Percentiles rank a stretch among this genome's conserved stretches.
Evolutionary conservation across 1,140 invertebrate genomes (phyloP).

Genomic region (Trachymyrmex septentrionalis): DNA sequence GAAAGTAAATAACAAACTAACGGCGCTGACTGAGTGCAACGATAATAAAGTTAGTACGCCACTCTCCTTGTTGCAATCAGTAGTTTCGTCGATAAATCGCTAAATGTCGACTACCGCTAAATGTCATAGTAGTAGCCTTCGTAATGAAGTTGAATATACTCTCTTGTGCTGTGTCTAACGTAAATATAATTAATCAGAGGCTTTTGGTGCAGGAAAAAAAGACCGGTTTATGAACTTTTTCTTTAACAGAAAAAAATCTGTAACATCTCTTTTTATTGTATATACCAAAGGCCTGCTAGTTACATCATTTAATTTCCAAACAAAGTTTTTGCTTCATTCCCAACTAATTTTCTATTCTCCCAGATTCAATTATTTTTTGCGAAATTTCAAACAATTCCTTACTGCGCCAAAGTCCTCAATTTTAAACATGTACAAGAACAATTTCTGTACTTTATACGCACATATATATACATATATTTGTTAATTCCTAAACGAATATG

Average conservation of each 20-base stretch:
- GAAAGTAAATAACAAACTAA: conserved; percentile 47
- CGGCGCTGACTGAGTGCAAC: conserved; percentile 52
- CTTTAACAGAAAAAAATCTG: background rate
- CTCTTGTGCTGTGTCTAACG: conserved; percentile 56
- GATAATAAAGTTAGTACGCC: conserved; percentile 56
- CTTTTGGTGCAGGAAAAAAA: background rate
- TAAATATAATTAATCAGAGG: conserved; percentile 37
- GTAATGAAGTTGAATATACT: conserved; percentile 60
- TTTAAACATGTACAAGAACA: conserved; percentile 29
- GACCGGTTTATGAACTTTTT: background rate
- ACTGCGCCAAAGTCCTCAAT: conserved; percentile 1
- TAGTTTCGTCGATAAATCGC: conserved; percentile 51
- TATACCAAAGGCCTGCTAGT: no score
- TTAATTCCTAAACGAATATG: conserved; percentile 11
- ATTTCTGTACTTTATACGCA: background rate
- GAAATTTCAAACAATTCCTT: background rate
- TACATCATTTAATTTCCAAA: background rate
- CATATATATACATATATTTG: conserved; percentile 21
- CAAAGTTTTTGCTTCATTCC: background rate
- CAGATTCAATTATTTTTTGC: background rate
- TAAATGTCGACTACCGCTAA: conserved; percentile 36
- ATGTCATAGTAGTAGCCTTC: conserved; percentile 59
- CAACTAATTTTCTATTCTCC: background rate
- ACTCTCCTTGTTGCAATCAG: conserved; percentile 52
- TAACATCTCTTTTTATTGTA: background rate